Conservation (phyloP, 2,797 vertebrate genomes). For the Setipinna tenuifilis region DNA sequence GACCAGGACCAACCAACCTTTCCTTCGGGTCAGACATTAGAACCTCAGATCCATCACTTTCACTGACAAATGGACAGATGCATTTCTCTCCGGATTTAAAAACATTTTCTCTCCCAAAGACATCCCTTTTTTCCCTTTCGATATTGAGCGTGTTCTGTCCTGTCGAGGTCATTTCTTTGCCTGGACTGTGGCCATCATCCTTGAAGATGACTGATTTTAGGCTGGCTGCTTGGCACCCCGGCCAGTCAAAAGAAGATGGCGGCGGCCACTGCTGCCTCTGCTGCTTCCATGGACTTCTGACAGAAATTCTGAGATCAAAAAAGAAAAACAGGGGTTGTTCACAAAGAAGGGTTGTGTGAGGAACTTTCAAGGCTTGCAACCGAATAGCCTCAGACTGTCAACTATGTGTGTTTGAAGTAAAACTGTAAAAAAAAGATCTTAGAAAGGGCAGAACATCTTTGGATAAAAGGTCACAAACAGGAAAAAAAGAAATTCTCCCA, state of each 20-base stretch:
- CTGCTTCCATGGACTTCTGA: neutral
- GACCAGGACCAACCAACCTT: neutral
- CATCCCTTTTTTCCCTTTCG: neutral
- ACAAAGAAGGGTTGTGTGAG: neutral
- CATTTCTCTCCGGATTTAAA: conserved; percentile 33
- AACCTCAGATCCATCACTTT: conserved; percentile 50
- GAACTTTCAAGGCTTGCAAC: neutral
- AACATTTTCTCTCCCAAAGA: conserved; percentile 28
- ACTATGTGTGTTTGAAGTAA: neutral
- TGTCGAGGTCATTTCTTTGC: neutral
- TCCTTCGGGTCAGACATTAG: conserved; percentile 47
- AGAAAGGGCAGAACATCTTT: neutral
- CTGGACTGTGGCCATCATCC: neutral
- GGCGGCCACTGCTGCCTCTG: neutral
- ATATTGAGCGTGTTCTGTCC: neutral
- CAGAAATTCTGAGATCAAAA: neutral
- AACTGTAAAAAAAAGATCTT: neutral
- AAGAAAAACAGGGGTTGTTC: neutral
- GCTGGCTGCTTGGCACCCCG: neutral
- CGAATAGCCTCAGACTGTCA: neutral
- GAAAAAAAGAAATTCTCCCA: too few species aligned
- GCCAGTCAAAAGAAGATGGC: neutral
- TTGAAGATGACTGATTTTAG: neutral
- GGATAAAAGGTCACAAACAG: neutral
- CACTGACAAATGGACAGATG: conserved; percentile 18